A percentile compares a stretch with the other conserved stretches of the same genome.
Evolutionary conservation across 2,113 vertebrate species (phyloP).

Genomic region (Nothobranchius kuhntae): DNA sequence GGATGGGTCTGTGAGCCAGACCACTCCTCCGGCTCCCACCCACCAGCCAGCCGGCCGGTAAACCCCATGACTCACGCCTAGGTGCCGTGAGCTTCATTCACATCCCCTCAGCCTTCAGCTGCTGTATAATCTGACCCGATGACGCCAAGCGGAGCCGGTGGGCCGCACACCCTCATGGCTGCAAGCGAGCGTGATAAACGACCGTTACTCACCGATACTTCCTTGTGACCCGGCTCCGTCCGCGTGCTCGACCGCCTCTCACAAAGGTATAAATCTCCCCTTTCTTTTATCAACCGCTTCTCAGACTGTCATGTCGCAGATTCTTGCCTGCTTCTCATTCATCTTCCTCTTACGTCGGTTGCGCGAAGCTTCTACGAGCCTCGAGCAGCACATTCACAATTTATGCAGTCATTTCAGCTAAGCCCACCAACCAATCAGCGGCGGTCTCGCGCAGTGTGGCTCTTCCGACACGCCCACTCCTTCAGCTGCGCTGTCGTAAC

Average conservation of each 20-base stretch:
- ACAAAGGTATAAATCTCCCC: neutral
- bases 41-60: too few relatives aligned
- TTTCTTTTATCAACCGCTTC: neutral
- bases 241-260: neutral
- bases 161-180: neutral
- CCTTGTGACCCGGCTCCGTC: neutral
- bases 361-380: neutral
- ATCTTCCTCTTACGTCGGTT: neutral
- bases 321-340: neutral
- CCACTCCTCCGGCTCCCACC: too few relatives aligned
- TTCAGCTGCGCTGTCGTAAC: neutral
- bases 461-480: neutral
- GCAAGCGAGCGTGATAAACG: neutral
- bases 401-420: slow-evolving; percentile 12
- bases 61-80: too few relatives aligned
- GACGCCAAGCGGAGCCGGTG: too few relatives aligned
- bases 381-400: neutral
- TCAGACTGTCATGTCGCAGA: slow-evolving; percentile 4
- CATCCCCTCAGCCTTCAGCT: too few relatives aligned
- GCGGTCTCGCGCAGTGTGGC: too few relatives aligned
- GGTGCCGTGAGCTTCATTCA: too few relatives aligned
- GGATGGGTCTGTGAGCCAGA: too few relatives aligned
- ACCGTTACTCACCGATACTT: slow-evolving; percentile 29
- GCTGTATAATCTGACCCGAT: too few relatives aligned
- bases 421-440: slow-evolving; percentile 21